Evolutionary conservation across 1,140 invertebrate genomes (phyloP).

Genomic region (Nylanderia fulva): DNA sequence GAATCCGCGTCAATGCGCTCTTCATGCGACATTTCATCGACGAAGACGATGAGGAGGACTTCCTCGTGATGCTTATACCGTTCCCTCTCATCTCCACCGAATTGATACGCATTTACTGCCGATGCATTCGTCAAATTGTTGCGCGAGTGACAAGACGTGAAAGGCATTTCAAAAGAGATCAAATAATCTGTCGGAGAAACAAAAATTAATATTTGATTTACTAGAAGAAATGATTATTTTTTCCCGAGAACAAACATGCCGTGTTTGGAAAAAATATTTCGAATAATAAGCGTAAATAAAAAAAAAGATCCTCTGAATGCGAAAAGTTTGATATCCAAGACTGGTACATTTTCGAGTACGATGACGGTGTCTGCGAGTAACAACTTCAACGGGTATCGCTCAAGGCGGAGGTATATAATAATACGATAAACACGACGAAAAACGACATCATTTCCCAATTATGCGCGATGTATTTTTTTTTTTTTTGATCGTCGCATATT

Average conservation of each 20-base stretch:
- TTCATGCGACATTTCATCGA: slow-evolving; percentile 70
- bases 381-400: background rate
- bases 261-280: background rate
- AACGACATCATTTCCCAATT: slow-evolving; percentile 23
- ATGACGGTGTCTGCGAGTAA: background rate
- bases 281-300: background rate
- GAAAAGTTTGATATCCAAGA: background rate
- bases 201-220: background rate
- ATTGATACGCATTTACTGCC: background rate
- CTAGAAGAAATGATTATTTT: background rate
- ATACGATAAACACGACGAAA: slow-evolving; percentile 18
- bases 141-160: no score
- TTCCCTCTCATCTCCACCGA: slow-evolving; percentile 28
- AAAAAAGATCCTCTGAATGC: background rate
- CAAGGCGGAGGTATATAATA: background rate
- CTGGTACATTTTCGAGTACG: background rate
- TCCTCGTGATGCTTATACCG: slow-evolving; percentile 56
- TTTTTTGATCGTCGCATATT: background rate
- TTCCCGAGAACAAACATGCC: background rate
- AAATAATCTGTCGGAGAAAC: background rate
- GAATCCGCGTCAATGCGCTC: slow-evolving; percentile 75
- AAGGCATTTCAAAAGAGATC: background rate
- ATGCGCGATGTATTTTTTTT: background rate
- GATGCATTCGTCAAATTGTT: slow-evolving; percentile 26
- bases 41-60: slow-evolving; percentile 65